Conservation (phyloP, 2,113 vertebrate genomes). For the Sylvietta virens region DNA sequence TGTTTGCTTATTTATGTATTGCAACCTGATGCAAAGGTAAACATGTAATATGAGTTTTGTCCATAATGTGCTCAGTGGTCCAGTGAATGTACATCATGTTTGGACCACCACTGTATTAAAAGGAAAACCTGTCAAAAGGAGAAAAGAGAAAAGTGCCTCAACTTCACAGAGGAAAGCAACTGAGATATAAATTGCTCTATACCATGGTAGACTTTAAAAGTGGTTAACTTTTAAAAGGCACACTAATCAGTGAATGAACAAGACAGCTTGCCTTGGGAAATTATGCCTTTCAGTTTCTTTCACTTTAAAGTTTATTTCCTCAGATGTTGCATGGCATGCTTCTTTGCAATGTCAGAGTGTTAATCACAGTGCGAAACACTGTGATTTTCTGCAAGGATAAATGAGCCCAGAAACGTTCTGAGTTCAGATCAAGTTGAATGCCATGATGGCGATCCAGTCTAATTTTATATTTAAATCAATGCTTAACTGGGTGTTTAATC, state of each 20-base stretch:
- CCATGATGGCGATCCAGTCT: constrained; percentile 12
- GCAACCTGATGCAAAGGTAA: constrained; percentile 37
- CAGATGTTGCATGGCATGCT: constrained; percentile 36
- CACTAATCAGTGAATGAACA: constrained; percentile 62
- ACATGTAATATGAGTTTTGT: background rate
- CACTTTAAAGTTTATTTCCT: constrained; percentile 68
- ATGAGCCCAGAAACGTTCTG: constrained; percentile 53
- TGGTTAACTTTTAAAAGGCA: constrained; percentile 62
- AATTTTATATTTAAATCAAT: constrained; percentile 35
- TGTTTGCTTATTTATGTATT: constrained; percentile 49
- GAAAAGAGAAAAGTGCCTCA: constrained; percentile 21
- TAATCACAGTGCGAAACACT: constrained; percentile 56
- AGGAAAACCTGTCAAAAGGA: constrained; percentile 41
- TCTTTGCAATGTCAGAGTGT: constrained; percentile 50
- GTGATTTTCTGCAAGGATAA: constrained; percentile 62
- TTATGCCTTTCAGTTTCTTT: constrained; percentile 61
- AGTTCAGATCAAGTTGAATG: constrained; percentile 50
- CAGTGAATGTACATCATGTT: background rate
- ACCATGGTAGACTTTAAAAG: constrained; percentile 47
- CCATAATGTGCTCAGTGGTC: background rate
- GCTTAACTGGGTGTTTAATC: constrained; percentile 27
- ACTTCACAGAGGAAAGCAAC: constrained; percentile 50
- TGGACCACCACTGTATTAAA: constrained; percentile 33
- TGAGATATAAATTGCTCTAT: constrained; percentile 58
- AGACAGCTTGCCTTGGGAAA: constrained; percentile 66